These are phyloP conservation scores for Trochalopteron elliotii DNA, from an alignment of 2,113 vertebrate species.

Conservation along the genomic window DNA sequence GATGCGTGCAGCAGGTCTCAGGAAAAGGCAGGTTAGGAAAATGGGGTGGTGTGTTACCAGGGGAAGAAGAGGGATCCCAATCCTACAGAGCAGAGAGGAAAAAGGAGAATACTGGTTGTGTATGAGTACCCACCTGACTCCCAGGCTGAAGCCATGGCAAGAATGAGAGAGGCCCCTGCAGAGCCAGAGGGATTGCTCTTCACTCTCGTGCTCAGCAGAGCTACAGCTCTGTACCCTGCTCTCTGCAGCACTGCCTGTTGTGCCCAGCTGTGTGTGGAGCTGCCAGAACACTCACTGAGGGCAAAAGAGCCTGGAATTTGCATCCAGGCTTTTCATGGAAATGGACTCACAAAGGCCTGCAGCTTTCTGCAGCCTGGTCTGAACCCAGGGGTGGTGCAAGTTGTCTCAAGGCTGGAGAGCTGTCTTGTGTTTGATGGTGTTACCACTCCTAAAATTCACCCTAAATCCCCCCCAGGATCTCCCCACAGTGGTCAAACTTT, in stretches of 20 bases:
- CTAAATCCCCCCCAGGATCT: neutral
- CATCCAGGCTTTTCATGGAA: neutral
- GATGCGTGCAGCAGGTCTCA: neutral
- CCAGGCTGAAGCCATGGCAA: neutral
- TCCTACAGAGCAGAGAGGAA: neutral
- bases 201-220: neutral
- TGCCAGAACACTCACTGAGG: neutral
- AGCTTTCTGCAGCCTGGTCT: neutral
- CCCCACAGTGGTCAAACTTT: neutral
- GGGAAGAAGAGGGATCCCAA: neutral
- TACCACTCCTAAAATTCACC: neutral
- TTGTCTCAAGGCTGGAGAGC: neutral
- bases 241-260: neutral
- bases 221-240: neutral
- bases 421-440: neutral
- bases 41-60: neutral
- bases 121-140: neutral
- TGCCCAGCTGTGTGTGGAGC: neutral
- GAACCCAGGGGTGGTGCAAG: neutral
- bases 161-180: neutral
- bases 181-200: neutral
- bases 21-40: neutral
- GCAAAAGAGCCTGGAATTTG: neutral
- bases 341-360: neutral
- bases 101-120: accelerated